Base-by-base conservation (phyloP, 2,797 vertebrate genomes). In the Dryobates pubescens region DNA sequence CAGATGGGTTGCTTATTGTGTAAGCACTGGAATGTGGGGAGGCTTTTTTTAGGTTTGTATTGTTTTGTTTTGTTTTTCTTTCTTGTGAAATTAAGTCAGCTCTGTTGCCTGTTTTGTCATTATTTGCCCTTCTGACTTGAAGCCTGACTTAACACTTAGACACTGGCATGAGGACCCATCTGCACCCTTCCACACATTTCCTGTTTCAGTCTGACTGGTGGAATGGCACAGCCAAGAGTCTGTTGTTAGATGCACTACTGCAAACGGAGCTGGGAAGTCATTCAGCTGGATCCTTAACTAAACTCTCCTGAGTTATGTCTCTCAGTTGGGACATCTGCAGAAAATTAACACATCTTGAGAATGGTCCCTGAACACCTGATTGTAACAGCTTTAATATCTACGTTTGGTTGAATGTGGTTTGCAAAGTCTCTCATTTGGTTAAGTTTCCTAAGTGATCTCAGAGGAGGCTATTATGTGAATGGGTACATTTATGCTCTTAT, bases 351-450 rank as follows among this genome's bases (percentile, higher is more conserved):
- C 18, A 29, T 82, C 71, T 64, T 34, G 18, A 74, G 72, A 87
- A 36, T 32, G 10, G 83, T 69, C 83, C 72, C 81, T 27, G 24
- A 61, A 49, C 63, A 87, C 68, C 83, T 71, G 75, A 68, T 64
- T 30, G 36, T 13, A 77, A 43, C 62, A 63, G 26, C 76, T 80
- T 71, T 87, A 68, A 71, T 65, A 59, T 68, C 68, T 62, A 17
- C 2, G 0, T 75, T 65, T 30, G 22, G 27, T 29, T 75, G 72
- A 65, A 85, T 32, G 74, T 14, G 62, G 29, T 41, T 63, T 78
- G 65, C 27, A 45, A 65, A 91, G 36, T 59, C 36, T 71, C 86
- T 89, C 69, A 61, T 82, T 94, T 90, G 88, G 81, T 85, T 82
- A n/a, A n/a, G n/a, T 56, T 90, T 69, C 43, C 72, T 63, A 24